phyloP scores from a whole-genome alignment of 2,113 vertebrate genomes.

The Misgurnus anguillicaudatus region DNA sequence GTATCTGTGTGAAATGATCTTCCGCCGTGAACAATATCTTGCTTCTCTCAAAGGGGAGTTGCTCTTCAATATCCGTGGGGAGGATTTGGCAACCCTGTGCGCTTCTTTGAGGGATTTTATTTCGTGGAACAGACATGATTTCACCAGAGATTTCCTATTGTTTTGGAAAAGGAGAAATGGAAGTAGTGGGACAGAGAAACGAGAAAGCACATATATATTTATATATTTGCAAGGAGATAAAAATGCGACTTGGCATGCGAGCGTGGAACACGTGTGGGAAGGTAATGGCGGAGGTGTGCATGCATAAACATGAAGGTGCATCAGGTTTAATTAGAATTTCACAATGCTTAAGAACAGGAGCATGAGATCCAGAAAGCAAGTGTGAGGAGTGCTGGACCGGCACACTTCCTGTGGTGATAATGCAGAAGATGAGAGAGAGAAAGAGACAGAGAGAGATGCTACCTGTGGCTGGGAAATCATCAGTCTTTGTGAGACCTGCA shows the following conservation, averaged over 20 bases:
- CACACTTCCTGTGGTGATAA: conserved; percentile 7
- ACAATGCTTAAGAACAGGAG: conserved; percentile 9
- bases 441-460: conserved; percentile 8
- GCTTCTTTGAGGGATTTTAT: conserved; percentile 20
- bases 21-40: conserved; percentile 20
- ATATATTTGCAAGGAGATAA: not conserved
- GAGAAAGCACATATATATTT: not conserved
- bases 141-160: conserved; percentile 13
- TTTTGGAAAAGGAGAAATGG: not conserved
- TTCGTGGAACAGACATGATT: conserved; percentile 9
- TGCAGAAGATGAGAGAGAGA: not conserved
- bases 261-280: conserved; percentile 10
- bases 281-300: conserved; percentile 26
- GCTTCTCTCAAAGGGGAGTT: conserved; percentile 1
- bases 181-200: not conserved
- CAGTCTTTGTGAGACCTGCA: conserved; percentile 13
- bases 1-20: conserved; percentile 23
- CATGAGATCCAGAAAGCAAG: not conserved
- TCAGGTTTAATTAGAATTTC: conserved; percentile 52
- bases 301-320: conserved; percentile 46
- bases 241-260: conserved; percentile 24
- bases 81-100: conserved; percentile 19
- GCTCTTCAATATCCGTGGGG: not conserved
- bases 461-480: conserved; percentile 9
- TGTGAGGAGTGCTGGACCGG: not conserved